These are phyloP conservation scores for Tromatobia lineatoria DNA, from an alignment of 2,888 invertebrate species.

Conservation along the genomic window DNA sequence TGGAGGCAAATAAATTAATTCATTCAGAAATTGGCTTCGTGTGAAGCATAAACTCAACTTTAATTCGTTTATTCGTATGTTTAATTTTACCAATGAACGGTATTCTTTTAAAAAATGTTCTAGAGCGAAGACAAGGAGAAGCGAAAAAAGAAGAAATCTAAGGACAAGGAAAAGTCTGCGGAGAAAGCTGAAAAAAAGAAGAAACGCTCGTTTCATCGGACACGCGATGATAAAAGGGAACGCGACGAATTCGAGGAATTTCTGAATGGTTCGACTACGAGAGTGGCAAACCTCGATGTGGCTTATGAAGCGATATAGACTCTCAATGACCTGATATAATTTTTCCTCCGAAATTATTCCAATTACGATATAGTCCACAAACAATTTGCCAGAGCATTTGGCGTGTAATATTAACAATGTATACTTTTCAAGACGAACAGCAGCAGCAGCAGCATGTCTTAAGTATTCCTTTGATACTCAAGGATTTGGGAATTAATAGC, in stretches of 20 bases:
- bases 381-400: conserved; percentile 48
- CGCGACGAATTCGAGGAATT: conserved; percentile 89
- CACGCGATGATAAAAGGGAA: conserved; percentile 84
- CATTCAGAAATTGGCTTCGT: too few relatives aligned
- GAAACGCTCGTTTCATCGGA: conserved; percentile 83
- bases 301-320: conserved; percentile 88
- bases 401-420: conserved; percentile 18
- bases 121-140: conserved; percentile 87
- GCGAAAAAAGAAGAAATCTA: conserved; percentile 86
- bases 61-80: not conserved
- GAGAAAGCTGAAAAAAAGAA: conserved; percentile 85
- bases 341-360: conserved; percentile 35
- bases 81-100: not conserved
- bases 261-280: conserved; percentile 87
- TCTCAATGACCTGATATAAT: conserved; percentile 51
- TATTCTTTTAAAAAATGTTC: conserved; percentile 46
- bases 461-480: not conserved
- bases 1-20: too few relatives aligned
- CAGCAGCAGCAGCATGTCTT: not conserved
- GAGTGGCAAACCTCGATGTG: conserved; percentile 86
- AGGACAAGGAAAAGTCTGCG: conserved; percentile 86
- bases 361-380: conserved; percentile 32
- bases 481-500: not conserved
- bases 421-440: conserved; percentile 26
- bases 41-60: not conserved